Base-by-base conservation (phyloP, 2,888 invertebrate species). In the Catocala fraxini region DNA sequence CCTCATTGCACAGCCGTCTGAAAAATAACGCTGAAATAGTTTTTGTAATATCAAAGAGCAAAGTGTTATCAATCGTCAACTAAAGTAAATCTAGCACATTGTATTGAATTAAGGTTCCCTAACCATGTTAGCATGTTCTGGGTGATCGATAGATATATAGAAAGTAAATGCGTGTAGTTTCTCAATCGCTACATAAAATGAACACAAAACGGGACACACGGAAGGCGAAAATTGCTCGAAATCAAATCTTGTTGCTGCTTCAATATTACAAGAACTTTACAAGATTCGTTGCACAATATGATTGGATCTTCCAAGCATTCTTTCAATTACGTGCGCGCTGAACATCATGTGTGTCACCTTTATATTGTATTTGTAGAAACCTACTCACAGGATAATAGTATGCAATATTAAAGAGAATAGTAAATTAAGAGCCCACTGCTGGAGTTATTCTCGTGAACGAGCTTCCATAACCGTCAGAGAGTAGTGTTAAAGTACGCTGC, bases 261-360 rank as follows among this genome's bases (percentile, higher is more conserved):
- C 81, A 93, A 93, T 93, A 93, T 93, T 93, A 93, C 94, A 94
- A 94, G 88, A 92, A 93, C 94, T 90, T 92, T 87, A 93, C 94
- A 94, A 92, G 94, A 94, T 94, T 94, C 87, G 93, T 91, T 94
- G 94, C 94, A 94, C 94, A 94, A 93, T 93, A 93, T 93, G 93
- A 93, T 93, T 91, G 91, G 85, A 86, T 85, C 88, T 91, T 93
- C 93, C 93, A 93, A 93, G 93, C 93, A 94, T 93, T 93, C 93
- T 93, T 90, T 90, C 69, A 82, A 82, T 82, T 83, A 86, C 87
- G 89, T 87, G 89, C 88, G 89, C 89, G 89, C 87, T 86, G 86
- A 76, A 51, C 72, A 81, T 77, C 76, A 77, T 82, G 87, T 91
- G 92, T 93, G 94, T 93, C 94, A 93, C 94, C 89, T 93, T 93